Conservation (phyloP, 1,140 invertebrate species). For the Hypothenemus hampei region DNA sequence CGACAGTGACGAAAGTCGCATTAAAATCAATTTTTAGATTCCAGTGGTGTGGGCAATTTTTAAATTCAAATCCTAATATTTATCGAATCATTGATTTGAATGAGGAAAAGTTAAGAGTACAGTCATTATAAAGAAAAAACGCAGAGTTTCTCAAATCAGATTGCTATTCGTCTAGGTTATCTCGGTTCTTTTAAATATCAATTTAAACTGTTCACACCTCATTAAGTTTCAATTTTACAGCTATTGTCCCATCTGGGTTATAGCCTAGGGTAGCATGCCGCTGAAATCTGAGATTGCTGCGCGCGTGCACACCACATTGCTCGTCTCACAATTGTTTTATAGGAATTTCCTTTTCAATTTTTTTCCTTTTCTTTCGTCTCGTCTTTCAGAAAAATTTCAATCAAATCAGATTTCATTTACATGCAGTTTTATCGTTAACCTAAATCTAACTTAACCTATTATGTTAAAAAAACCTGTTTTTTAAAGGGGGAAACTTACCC, state of each 20-base stretch:
- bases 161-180: conserved; percentile 45
- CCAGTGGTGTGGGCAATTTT: no score
- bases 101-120: conserved; percentile 36
- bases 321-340: conserved; percentile 25
- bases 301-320: conserved; percentile 33
- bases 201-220: conserved; percentile 47
- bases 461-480: background rate
- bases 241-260: conserved; percentile 48
- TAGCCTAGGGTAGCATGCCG: conserved; percentile 42
- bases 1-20: no score
- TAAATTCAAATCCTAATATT: no score
- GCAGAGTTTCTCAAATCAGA: conserved; percentile 46
- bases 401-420: conserved; percentile 8
- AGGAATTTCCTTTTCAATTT: conserved; percentile 20
- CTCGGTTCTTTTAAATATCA: conserved; percentile 49
- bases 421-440: no score
- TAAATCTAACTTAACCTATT: no score
- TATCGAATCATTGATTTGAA: conserved; percentile 44
- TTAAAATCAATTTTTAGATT: no score
- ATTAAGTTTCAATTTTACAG: conserved; percentile 50
- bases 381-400: conserved; percentile 15
- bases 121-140: conserved; percentile 44
- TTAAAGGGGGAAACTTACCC: conserved; percentile 9
- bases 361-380: background rate
- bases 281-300: conserved; percentile 40